Conservation (phyloP, 2,797 vertebrate species). For the Sparus aurata region DNA sequence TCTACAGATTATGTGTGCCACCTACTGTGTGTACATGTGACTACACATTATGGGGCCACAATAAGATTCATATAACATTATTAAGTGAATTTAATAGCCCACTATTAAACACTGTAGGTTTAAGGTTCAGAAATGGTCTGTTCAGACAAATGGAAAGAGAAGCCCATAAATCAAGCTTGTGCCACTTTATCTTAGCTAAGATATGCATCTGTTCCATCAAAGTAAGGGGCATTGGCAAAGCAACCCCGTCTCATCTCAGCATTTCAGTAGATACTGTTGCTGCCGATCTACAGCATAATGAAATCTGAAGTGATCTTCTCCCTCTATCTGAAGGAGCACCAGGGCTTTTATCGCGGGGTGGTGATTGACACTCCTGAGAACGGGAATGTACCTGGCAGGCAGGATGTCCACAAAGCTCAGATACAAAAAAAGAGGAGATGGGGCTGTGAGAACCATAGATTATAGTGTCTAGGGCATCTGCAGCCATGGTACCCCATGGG, state of each 20-base stretch:
- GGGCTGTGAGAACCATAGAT: constrained; percentile 31
- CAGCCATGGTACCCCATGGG: not conserved
- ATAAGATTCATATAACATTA: not conserved
- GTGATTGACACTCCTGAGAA: constrained; percentile 49
- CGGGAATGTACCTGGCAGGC: constrained; percentile 18
- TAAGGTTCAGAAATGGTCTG: not conserved
- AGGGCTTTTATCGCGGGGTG: constrained; percentile 38
- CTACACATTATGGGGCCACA: constrained; percentile 26
- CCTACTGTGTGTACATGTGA: constrained; percentile 62
- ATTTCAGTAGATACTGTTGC: constrained; percentile 11
- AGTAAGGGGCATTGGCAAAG: not conserved
- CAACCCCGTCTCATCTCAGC: constrained; percentile 4
- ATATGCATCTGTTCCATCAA: constrained; percentile 4
- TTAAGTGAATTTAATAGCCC: not conserved
- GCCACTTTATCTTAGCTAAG: not conserved
- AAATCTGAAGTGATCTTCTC: constrained; percentile 29
- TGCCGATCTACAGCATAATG: constrained; percentile 20
- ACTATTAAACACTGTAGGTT: too few species aligned
- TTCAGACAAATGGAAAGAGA: not conserved
- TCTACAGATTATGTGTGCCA: constrained; percentile 40
- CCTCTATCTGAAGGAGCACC: constrained; percentile 36
- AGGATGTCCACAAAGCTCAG: constrained; percentile 20
- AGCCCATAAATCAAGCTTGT: constrained; percentile 1
- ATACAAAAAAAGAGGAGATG: constrained; percentile 29
- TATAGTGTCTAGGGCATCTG: not conserved